Conservation (phyloP, 2,113 vertebrate genomes). For the Tor tambroides region DNA sequence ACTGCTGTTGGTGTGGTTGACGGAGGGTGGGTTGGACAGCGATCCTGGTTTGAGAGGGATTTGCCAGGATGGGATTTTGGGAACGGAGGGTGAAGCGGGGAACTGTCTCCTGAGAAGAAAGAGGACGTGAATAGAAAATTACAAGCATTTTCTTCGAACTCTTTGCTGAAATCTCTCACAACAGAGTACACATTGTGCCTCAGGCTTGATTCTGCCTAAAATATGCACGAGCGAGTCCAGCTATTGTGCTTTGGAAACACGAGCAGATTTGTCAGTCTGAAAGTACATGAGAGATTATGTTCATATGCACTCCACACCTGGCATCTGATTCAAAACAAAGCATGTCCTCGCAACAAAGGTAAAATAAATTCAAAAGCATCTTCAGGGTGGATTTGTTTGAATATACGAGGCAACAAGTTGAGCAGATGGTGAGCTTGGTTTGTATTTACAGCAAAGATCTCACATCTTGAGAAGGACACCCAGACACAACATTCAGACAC, state of each 20-base stretch:
- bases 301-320: slow-evolving; percentile 73
- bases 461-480: slow-evolving; percentile 58
- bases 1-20: slow-evolving; percentile 92
- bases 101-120: slow-evolving; percentile 86
- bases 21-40: slow-evolving; percentile 72
- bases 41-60: slow-evolving; percentile 88
- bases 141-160: neutral
- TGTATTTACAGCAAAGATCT: slow-evolving; percentile 66
- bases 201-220: slow-evolving; percentile 2
- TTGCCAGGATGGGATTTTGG: slow-evolving; percentile 97
- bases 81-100: slow-evolving; percentile 88
- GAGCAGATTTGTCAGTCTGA: slow-evolving; percentile 38
- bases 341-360: slow-evolving; percentile 70
- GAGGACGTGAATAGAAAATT: slow-evolving; percentile 15
- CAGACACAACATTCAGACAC: slow-evolving; percentile 57
- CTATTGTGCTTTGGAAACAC: neutral
- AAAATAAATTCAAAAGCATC: slow-evolving; percentile 54
- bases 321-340: slow-evolving; percentile 58
- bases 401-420: slow-evolving; percentile 56
- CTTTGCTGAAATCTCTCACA: neutral
- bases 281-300: slow-evolving; percentile 60
- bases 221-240: neutral
- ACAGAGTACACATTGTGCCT: slow-evolving; percentile 27
- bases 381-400: slow-evolving; percentile 60
- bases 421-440: slow-evolving; percentile 67